Evolutionary conservation across 2,888 invertebrate genomes (phyloP), one percentile per base, ranked within the genome.

Genomic region (Oxyteleia sp.): DNA sequence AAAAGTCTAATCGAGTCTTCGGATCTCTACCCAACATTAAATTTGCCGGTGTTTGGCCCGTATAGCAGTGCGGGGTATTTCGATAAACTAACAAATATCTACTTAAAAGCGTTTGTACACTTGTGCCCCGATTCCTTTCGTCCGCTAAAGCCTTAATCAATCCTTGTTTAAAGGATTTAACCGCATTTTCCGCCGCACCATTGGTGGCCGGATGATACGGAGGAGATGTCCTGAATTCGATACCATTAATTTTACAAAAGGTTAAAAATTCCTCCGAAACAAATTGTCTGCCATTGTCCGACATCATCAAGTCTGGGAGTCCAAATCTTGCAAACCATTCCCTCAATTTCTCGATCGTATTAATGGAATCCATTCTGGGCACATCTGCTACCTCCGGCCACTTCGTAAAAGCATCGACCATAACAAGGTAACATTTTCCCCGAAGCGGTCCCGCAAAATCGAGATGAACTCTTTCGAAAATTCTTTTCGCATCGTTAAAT

Each of bases 301-400:
- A 72, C 2, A 86, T 61, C 5, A 87, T 20, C 1, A 23, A 59
- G 3, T 45, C 23, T 7, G 85, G 86, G 0, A 87, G 13, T 8
- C 87, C 85, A 66, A 80, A 87, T 2, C 68, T 26, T 26, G 83
- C 71, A 38, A 87, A 81, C 51, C 72, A 84, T 18, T 84, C 80
- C n/a, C 74, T 68, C 11, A 89, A 59, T 38, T 51, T 47, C 7
- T 76, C 61, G 4, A 86, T 75, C 0, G 85, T 85, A 0, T 5
- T 20, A 38, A 49, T 45, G 0, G 84, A 63, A 32, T 84, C 81
- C 0, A 71, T 85, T 13, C 66, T 63, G 0, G 11, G 11, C 86
- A 88, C 84, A 7, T 79, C 66, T 13, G 63, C 68, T 0, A 89
- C 74, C 53, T 89, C 87, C 0, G 86, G 72, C 87, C 87, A 87